Percentiles rank a stretch among this genome's conserved stretches.
Conservation (phyloP, 2,113 vertebrate species). For the Cyprinodon brontotheroides region DNA sequence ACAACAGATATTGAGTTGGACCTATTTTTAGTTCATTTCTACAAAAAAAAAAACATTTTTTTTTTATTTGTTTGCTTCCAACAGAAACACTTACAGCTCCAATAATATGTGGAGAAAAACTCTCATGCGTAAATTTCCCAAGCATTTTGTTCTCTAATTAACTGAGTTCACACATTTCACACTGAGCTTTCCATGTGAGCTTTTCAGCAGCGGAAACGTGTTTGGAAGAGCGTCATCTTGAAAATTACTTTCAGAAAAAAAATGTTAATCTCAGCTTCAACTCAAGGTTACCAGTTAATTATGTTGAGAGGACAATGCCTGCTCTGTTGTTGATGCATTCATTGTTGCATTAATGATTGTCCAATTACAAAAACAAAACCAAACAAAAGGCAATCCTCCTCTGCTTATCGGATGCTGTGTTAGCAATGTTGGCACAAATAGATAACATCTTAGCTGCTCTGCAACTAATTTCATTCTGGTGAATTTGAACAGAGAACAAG, state of each 20-base stretch:
- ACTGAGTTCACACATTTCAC: background rate
- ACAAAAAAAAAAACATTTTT: too few relatives aligned
- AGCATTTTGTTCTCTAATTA: background rate
- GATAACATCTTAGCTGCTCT: background rate
- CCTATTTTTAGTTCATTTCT: background rate
- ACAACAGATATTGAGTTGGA: background rate
- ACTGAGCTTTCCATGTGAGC: background rate
- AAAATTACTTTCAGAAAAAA: background rate
- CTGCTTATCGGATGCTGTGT: background rate
- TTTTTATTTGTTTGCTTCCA: background rate
- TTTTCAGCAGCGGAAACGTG: background rate
- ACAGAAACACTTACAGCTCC: background rate
- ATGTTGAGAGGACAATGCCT: background rate
- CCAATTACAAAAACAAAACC: background rate
- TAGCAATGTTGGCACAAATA: background rate
- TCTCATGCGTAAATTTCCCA: background rate
- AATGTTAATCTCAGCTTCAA: background rate
- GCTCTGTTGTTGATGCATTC: background rate
- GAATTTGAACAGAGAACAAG: background rate
- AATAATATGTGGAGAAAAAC: too few relatives aligned
- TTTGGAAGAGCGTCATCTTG: background rate
- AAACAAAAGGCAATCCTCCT: background rate
- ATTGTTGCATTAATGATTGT: background rate
- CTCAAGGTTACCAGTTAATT: background rate
- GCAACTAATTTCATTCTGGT: background rate